phyloP scores from a whole-genome alignment of 2,888 invertebrate species.

The Drosophila atroscutellata region DNA sequence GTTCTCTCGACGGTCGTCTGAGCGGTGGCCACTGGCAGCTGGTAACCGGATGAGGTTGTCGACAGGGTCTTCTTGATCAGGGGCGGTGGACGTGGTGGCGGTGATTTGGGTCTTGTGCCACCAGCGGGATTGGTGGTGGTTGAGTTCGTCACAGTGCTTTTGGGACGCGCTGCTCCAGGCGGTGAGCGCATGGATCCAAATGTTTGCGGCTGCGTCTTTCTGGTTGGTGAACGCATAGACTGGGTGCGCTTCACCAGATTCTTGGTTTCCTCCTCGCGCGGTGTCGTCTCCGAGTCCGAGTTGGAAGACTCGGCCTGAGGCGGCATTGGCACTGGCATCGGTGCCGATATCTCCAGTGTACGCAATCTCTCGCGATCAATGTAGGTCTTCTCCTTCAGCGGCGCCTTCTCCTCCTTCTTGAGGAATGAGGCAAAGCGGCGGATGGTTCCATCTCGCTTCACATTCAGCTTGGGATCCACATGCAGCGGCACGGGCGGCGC shows the following conservation, averaged over 20 bases:
- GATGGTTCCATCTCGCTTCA: constrained; percentile 88
- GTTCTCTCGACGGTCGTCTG: constrained; percentile 85
- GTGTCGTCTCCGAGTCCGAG: constrained; percentile 83
- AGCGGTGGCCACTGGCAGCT: constrained; percentile 85
- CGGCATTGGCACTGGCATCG: constrained; percentile 87
- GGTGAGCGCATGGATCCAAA: constrained; percentile 93
- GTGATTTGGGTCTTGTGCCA: constrained; percentile 89
- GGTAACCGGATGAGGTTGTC: constrained; percentile 87
- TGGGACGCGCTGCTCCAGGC: constrained; percentile 88
- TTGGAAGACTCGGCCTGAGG: constrained; percentile 86
- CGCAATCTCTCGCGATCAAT: constrained; percentile 90
- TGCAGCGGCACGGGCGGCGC: constrained; percentile 85
- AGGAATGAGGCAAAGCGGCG: constrained; percentile 92
- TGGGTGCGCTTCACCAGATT: constrained; percentile 90
- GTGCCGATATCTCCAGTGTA: constrained; percentile 92
- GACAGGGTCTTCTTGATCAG: constrained; percentile 84
- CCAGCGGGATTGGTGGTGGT: not conserved
- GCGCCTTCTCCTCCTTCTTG: constrained; percentile 88
- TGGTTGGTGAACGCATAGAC: constrained; percentile 89
- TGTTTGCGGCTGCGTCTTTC: constrained; percentile 88
- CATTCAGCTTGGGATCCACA: constrained; percentile 82
- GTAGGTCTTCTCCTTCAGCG: constrained; percentile 88
- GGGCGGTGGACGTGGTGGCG: constrained; percentile 89
- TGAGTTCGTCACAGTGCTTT: constrained; percentile 87
- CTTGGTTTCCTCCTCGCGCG: constrained; percentile 85